Conservation (phyloP, 2,888 invertebrate genomes). For the Liodrosophila aerea region DNA sequence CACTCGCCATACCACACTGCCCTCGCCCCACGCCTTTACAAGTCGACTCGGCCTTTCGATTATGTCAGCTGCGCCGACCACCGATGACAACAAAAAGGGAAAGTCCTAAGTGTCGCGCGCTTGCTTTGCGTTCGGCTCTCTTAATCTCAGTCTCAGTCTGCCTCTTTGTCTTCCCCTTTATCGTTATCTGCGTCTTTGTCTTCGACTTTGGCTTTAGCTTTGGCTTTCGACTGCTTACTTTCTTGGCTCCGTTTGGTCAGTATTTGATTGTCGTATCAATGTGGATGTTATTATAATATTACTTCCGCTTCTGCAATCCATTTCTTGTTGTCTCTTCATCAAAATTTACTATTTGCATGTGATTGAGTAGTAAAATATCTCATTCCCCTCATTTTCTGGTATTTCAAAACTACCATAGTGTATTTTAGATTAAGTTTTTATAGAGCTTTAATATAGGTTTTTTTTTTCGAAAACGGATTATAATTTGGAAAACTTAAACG, state of each 20-base stretch:
- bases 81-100: slow-evolving; percentile 66
- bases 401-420: too few relatives aligned
- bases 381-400: too few relatives aligned
- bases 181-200: slow-evolving; percentile 12
- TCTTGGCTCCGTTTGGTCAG: slow-evolving; percentile 55
- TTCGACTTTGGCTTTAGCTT: slow-evolving; percentile 4
- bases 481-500: too few relatives aligned
- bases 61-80: slow-evolving; percentile 56
- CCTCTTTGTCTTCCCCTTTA: slow-evolving; percentile 28
- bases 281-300: slow-evolving; percentile 11
- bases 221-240: slow-evolving; percentile 56
- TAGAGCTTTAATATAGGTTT: too few relatives aligned
- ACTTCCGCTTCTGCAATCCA: slow-evolving; percentile 49
- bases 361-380: too few relatives aligned
- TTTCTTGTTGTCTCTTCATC: slow-evolving; percentile 16
- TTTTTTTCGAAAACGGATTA: too few relatives aligned
- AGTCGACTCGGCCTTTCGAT: slow-evolving; percentile 42
- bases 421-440: too few relatives aligned
- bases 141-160: slow-evolving; percentile 19
- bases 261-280: slow-evolving; percentile 32
- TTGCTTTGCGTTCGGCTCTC: slow-evolving; percentile 12
- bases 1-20: background rate
- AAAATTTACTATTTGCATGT: too few relatives aligned
- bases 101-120: slow-evolving; percentile 53
- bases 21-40: slow-evolving; percentile 19